These are phyloP conservation scores for Orthosia gracilis DNA, from an alignment of 2,888 invertebrate species.

Conservation along the genomic window DNA sequence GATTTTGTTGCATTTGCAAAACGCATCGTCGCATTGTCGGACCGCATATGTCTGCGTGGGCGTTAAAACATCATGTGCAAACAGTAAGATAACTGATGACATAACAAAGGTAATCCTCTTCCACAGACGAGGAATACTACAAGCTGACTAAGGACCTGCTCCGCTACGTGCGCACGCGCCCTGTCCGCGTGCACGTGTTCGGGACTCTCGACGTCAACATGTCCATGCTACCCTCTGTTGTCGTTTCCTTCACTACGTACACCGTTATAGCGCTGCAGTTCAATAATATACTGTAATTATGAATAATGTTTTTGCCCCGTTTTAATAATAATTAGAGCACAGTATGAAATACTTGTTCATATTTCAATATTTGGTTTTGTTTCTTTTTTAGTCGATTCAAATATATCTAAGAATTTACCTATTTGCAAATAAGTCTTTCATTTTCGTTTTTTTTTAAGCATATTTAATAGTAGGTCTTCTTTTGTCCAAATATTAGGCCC, in stretches of 20 bases:
- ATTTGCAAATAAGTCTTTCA: not conserved
- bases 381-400: not conserved
- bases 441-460: too few relatives aligned
- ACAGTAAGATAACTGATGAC: too few relatives aligned
- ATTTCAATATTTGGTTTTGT: not conserved
- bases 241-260: constrained; percentile 76
- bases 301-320: not conserved
- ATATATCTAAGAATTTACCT: not conserved
- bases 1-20: too few relatives aligned
- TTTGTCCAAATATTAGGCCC: not conserved
- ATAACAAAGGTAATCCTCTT: not conserved
- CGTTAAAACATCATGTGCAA: too few relatives aligned
- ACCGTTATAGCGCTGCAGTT: constrained; percentile 79
- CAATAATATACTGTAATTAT: constrained; percentile 47
- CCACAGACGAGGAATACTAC: constrained; percentile 66
- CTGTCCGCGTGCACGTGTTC: constrained; percentile 69
- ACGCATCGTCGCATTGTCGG: too few relatives aligned
- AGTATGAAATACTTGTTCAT: not conserved
- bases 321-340: not conserved
- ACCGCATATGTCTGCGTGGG: too few relatives aligned
- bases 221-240: constrained; percentile 73
- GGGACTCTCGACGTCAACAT: constrained; percentile 75
- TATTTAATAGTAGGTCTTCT: not conserved
- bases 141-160: constrained; percentile 72
- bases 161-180: constrained; percentile 69